Percentiles rank a stretch among this genome's conserved stretches.
Conservation (phyloP, 2,888 invertebrate genomes). For the Sesia apiformis region DNA sequence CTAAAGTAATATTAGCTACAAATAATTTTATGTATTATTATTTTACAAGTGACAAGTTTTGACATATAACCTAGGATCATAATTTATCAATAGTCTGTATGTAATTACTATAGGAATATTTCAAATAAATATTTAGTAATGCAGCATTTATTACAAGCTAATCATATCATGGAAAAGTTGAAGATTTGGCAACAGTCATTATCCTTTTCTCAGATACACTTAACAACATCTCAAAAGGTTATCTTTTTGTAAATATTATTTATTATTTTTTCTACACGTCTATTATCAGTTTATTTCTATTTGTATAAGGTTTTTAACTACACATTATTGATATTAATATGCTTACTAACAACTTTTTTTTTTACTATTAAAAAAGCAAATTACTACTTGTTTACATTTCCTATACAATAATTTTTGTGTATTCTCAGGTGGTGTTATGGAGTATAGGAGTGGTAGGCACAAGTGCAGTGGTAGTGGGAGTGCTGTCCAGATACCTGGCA, state of each 20-base stretch:
- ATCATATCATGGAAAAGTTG: slow-evolving; percentile 69
- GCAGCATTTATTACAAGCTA: slow-evolving; percentile 72
- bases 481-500: slow-evolving; percentile 86
- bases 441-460: slow-evolving; percentile 80
- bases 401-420: too few species aligned
- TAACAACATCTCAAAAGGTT: slow-evolving; percentile 83
- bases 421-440: slow-evolving; percentile 77
- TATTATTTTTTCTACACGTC: too few species aligned
- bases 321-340: too few species aligned
- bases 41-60: background rate
- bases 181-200: slow-evolving; percentile 65
- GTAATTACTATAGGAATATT: too few species aligned
- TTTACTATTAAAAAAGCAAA: background rate
- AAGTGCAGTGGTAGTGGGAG: slow-evolving; percentile 87
- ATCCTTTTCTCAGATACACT: slow-evolving; percentile 62
- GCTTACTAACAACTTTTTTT: background rate
- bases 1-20: background rate
- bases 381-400: too few species aligned
- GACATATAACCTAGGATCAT: slow-evolving; percentile 16
- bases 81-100: too few species aligned
- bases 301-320: too few species aligned
- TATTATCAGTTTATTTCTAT: too few species aligned
- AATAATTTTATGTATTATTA: background rate
- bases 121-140: slow-evolving; percentile 23
- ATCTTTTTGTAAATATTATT: background rate